These are phyloP conservation scores for Drosophila melanosoma DNA, from an alignment of 2,888 invertebrate genomes.

Conservation along the genomic window DNA sequence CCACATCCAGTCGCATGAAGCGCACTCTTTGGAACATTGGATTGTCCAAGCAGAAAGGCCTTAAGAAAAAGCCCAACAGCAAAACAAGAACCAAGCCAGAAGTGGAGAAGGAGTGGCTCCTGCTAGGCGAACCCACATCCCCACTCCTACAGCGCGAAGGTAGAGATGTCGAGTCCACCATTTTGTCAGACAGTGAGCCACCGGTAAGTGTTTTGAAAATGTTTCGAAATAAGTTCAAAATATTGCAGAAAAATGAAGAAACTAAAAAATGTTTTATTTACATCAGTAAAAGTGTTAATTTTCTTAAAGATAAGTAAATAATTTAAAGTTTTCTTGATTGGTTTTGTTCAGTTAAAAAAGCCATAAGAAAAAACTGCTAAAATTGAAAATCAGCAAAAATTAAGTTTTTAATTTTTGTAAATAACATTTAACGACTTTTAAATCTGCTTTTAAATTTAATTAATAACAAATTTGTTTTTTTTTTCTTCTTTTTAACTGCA, in stretches of 20 bases:
- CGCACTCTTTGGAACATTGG: constrained; percentile 83
- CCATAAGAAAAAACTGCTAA: too few species aligned
- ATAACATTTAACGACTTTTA: background rate
- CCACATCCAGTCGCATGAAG: constrained; percentile 70
- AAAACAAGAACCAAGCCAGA: constrained; percentile 81
- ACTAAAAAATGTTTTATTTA: background rate
- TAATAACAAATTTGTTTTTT: background rate
- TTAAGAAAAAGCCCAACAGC: constrained; percentile 79
- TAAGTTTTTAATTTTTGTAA: too few species aligned
- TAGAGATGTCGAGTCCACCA: constrained; percentile 83
- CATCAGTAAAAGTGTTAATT: background rate
- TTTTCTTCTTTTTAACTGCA: constrained; percentile 32
- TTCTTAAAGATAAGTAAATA: too few species aligned
- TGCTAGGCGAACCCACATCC: constrained; percentile 85
- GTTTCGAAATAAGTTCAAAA: background rate
- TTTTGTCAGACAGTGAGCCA: constrained; percentile 83
- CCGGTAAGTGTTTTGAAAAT: constrained; percentile 67
- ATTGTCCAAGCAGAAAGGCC: constrained; percentile 74
- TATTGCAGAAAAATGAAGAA: background rate
- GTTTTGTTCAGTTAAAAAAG: too few species aligned
- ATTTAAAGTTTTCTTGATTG: too few species aligned
- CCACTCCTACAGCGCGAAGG: constrained; percentile 83
- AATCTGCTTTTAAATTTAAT: background rate
- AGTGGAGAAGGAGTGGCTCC: constrained; percentile 84
- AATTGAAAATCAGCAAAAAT: too few species aligned